These are phyloP conservation scores for Cyclina sinensis DNA, from an alignment of 1,140 invertebrate species.

Conservation along the genomic window DNA sequence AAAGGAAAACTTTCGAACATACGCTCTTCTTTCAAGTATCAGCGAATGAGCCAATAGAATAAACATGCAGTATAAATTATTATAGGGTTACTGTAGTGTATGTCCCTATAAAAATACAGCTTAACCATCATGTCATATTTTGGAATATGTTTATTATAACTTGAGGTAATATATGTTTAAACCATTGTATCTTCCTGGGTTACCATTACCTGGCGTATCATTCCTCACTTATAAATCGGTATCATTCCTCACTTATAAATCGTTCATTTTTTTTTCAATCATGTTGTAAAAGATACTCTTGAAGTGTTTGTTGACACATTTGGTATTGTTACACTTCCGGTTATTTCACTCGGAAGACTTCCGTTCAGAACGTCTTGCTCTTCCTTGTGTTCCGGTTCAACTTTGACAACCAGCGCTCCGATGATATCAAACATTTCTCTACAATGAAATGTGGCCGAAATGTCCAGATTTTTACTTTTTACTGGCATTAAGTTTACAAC, in stretches of 20 bases:
- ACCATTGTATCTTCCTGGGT: too few species aligned
- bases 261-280: not conserved
- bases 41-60: too few species aligned
- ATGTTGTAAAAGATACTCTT: not conserved
- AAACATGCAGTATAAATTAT: too few species aligned
- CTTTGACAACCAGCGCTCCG: conserved; percentile 5
- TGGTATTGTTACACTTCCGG: conserved; percentile 35
- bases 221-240: too few species aligned
- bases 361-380: not conserved
- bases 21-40: too few species aligned
- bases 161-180: too few species aligned
- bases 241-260: not conserved
- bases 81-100: too few species aligned
- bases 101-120: too few species aligned
- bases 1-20: too few species aligned
- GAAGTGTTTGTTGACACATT: conserved; percentile 2
- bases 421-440: conserved; percentile 57
- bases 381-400: conserved; percentile 7
- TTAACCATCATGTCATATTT: too few species aligned
- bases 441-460: conserved; percentile 62
- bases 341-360: conserved; percentile 2
- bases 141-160: too few species aligned
- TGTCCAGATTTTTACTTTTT: conserved; percentile 15
- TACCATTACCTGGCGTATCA: too few species aligned
- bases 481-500: conserved; percentile 56